Conservation (phyloP, 2,113 vertebrate species). For the Melanerpes aurifrons region DNA sequence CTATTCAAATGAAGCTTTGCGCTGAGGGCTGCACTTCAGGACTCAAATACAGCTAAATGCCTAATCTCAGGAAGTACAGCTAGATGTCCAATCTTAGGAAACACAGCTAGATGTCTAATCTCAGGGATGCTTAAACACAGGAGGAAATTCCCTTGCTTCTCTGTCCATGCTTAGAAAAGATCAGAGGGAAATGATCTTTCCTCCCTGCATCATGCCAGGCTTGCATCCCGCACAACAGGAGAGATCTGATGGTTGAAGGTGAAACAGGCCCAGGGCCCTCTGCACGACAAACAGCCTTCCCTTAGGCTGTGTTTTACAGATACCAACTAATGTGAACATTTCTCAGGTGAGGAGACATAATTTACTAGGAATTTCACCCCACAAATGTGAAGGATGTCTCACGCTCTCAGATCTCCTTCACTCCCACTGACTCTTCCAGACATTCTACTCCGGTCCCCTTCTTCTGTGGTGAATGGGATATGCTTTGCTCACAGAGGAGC, state of each 20-base stretch:
- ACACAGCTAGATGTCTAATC: background rate
- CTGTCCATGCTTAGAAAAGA: background rate
- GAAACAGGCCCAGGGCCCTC: background rate
- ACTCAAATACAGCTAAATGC: background rate
- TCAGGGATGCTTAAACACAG: background rate
- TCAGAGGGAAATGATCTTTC: background rate
- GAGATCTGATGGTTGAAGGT: background rate
- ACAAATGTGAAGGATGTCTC: background rate
- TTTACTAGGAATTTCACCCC: background rate
- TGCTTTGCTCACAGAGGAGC: background rate
- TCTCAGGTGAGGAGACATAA: background rate
- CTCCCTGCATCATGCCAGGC: background rate
- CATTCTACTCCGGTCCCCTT: background rate
- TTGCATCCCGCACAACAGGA: background rate
- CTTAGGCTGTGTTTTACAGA: background rate
- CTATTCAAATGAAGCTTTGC: background rate
- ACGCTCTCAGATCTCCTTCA: background rate
- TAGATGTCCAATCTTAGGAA: background rate
- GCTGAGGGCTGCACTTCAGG: background rate
- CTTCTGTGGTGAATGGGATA: background rate
- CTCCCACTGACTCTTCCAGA: background rate
- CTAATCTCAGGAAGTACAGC: background rate
- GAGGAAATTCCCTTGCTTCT: background rate
- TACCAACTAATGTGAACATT: background rate
- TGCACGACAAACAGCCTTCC: background rate